Conservation (phyloP, 2,113 vertebrate species). For the Gila orcuttii region DNA sequence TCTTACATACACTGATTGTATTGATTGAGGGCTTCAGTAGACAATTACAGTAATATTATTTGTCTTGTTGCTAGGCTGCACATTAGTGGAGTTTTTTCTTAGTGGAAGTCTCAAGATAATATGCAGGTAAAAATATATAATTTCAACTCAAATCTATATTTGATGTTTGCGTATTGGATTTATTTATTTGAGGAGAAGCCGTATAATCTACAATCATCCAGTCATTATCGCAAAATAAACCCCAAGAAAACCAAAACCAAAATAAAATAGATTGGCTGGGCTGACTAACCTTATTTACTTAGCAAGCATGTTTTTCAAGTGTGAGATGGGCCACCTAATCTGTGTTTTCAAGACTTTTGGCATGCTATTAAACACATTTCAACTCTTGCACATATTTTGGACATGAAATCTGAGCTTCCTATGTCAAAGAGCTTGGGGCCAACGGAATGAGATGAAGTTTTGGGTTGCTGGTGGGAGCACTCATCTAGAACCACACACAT, state of each 20-base stretch:
- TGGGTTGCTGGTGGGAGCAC: constrained; percentile 10
- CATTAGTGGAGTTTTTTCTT: too few relatives aligned
- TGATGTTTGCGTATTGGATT: neutral
- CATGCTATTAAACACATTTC: constrained; percentile 3
- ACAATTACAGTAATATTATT: too few relatives aligned
- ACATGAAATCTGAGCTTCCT: neutral
- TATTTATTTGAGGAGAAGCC: neutral
- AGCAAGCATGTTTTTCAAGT: constrained; percentile 2
- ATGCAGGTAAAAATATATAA: too few relatives aligned
- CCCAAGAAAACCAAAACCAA: neutral
- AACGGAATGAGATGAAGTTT: neutral
- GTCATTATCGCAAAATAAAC: neutral
- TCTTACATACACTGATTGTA: too few relatives aligned
- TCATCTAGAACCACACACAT: constrained; percentile 30
- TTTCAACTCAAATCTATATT: too few relatives aligned
- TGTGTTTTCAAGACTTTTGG: constrained; percentile 25
- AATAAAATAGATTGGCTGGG: neutral
- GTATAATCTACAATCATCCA: neutral
- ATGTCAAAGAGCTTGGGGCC: neutral
- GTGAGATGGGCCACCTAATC: neutral
- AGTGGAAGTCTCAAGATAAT: too few relatives aligned
- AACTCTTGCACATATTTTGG: neutral
- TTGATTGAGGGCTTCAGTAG: too few relatives aligned
- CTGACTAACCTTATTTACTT: neutral
- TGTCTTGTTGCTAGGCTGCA: too few relatives aligned